Evolutionary conservation across 2,113 vertebrate genomes (phyloP).

Genomic region (Scytalopus superciliaris): DNA sequence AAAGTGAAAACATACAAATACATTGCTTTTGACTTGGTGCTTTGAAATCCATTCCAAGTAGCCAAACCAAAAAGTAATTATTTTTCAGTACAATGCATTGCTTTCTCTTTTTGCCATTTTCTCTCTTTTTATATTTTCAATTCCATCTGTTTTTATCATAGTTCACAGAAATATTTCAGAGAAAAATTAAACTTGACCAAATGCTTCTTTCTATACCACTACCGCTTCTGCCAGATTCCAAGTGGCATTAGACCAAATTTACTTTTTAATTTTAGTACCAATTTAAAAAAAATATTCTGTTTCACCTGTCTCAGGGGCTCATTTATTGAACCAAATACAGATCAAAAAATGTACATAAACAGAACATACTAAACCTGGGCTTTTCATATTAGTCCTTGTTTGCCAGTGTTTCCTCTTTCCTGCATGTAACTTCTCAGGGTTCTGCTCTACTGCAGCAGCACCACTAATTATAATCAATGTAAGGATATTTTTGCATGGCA

Average conservation of each 20-base stretch:
- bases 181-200: not conserved
- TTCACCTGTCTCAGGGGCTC: not conserved
- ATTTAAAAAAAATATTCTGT: not conserved
- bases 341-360: not conserved
- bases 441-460: not conserved
- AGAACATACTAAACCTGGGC: not conserved
- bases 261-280: not conserved
- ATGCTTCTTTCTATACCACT: not conserved
- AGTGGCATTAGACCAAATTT: not conserved
- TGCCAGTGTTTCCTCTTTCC: not conserved
- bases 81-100: not conserved
- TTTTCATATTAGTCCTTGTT: not conserved
- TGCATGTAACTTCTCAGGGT: not conserved
- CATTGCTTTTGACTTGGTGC: not conserved
- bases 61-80: not conserved
- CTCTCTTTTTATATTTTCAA: not conserved
- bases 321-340: not conserved
- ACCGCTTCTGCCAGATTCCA: not conserved
- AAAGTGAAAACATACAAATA: not conserved
- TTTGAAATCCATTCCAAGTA: not conserved
- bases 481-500: not conserved
- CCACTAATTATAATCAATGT: not conserved
- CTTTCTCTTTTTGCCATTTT: not conserved
- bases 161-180: not conserved
- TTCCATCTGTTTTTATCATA: slow-evolving; percentile 5